Base-by-base conservation (phyloP, 2,888 invertebrate genomes). In the Rhagium mordax region DNA sequence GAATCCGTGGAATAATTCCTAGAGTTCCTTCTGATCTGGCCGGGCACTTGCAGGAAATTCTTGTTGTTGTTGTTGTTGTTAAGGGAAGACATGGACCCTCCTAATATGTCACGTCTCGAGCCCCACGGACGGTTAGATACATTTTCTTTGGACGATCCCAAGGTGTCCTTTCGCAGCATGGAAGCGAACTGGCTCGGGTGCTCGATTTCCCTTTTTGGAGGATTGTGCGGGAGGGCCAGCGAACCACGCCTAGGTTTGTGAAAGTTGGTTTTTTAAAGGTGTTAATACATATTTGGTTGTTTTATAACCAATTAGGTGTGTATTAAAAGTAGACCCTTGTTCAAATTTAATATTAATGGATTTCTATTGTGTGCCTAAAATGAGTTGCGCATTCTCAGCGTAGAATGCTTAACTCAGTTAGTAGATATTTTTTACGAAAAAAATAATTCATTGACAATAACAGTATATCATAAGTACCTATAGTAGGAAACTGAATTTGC, bases 101-200 rank as follows among this genome's bases (percentile, higher is more conserved):
- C 84, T 20, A 86, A 74, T 0, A 81, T 76, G 49, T 82, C 79
- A 24, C 82, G 72, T 53, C 81, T 79, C 5, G 81, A 79, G n/a
- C 80, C 78, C 76, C 78, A 79, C 47, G 88, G 88, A 15, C 86
- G 81, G 59, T 86, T 85, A 60, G 86, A 84, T 2, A 20, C n/a
- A 20, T 13, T 16, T 7, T 67, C 67, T 74, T 85, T 85, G 3
- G 87, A 85, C 0, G 85, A 78, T 4, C 81, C 84, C 33, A 85
- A 64, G 10, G 84, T 79, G 78, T 92, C 92, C 69, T 91, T 90
- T 0, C 94, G 89, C 69, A 94, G 88, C 51, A 91, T 90, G 77
- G 92, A 91, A 60, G 94, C 93, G 84, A 94, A 94, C 24, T 91
- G 90, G 20, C 94, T 93, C 0, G 94, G 94, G 84, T 94, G 94